Percentiles rank a stretch among this genome's conserved stretches.
Conservation (phyloP, 2,113 vertebrate genomes). For the Narcine bancroftii region DNA sequence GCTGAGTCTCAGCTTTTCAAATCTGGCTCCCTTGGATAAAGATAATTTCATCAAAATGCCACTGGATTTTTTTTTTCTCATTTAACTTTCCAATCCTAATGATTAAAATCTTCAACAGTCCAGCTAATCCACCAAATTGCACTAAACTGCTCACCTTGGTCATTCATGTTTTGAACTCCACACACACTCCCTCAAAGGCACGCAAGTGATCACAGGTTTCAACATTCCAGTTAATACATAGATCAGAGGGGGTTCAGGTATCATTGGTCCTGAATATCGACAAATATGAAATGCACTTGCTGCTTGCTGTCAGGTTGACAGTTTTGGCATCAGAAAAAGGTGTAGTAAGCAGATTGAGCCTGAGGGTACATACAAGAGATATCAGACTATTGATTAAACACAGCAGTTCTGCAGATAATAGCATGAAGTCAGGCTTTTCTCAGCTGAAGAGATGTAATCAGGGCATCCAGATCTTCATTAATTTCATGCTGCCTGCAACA, state of each 20-base stretch:
- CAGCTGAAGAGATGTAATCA: conserved; percentile 39
- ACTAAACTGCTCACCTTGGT: background rate
- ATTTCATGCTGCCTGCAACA: conserved; percentile 46
- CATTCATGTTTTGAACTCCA: background rate
- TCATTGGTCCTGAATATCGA: background rate
- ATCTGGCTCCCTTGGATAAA: no score
- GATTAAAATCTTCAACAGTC: background rate
- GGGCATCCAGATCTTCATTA: conserved; percentile 29
- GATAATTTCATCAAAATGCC: no score
- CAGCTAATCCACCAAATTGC: background rate
- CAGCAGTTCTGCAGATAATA: conserved; percentile 35
- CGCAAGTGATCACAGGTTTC: no score
- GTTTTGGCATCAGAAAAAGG: background rate
- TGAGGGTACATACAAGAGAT: conserved; percentile 40
- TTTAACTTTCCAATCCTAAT: background rate
- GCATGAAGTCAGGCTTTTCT: conserved; percentile 13
- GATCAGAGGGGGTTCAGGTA: background rate
- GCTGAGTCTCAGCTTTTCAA: no score
- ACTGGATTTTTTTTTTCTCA: no score
- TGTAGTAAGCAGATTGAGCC: conserved; percentile 23
- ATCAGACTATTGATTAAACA: conserved; percentile 21
- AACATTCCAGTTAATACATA: background rate
- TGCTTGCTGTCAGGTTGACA: background rate
- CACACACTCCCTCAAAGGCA: background rate
- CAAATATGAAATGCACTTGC: background rate